phyloP scores from a whole-genome alignment of 2,888 invertebrate species.

The Tridacna crocea region DNA sequence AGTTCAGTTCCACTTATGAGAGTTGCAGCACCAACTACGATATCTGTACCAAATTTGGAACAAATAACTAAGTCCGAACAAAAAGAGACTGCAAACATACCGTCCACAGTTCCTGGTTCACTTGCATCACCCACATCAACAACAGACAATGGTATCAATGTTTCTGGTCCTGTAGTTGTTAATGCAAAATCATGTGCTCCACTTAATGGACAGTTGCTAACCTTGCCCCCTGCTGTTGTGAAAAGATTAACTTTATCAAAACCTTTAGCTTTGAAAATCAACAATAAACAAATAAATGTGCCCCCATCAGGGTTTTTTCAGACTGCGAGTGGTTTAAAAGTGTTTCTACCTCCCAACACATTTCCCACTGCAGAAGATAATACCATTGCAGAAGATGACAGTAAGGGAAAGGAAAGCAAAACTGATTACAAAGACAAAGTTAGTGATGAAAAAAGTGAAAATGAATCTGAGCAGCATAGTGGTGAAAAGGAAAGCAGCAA shows the following conservation, averaged over 20 bases:
- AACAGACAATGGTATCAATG: not conserved
- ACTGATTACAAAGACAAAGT: not conserved
- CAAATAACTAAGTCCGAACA: not conserved
- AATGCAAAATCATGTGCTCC: slow-evolving; percentile 55
- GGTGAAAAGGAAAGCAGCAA: not conserved
- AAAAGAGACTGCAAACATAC: not conserved
- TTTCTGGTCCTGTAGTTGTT: slow-evolving; percentile 42
- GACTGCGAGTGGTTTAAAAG: slow-evolving; percentile 74
- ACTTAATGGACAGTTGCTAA: slow-evolving; percentile 75
- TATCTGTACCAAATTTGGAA: not conserved
- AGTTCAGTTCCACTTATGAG: not conserved
- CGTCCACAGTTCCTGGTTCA: slow-evolving; percentile 17
- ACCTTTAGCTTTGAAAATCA: slow-evolving; percentile 77
- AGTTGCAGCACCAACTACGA: too few relatives aligned
- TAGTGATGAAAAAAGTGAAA: not conserved
- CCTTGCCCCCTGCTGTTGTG: slow-evolving; percentile 75
- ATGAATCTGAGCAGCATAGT: not conserved
- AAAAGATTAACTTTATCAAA: slow-evolving; percentile 73
- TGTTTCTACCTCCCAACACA: slow-evolving; percentile 79
- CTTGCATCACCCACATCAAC: slow-evolving; percentile 20
- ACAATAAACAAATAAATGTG: slow-evolving; percentile 75
- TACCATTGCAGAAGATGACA: slow-evolving; percentile 61
- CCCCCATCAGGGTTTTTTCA: slow-evolving; percentile 79
- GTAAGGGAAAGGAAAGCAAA: slow-evolving; percentile 32
- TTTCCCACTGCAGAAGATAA: slow-evolving; percentile 70